These are phyloP conservation scores for Parasteatoda lunata DNA, from an alignment of 2,888 invertebrate species.

Conservation along the genomic window DNA sequence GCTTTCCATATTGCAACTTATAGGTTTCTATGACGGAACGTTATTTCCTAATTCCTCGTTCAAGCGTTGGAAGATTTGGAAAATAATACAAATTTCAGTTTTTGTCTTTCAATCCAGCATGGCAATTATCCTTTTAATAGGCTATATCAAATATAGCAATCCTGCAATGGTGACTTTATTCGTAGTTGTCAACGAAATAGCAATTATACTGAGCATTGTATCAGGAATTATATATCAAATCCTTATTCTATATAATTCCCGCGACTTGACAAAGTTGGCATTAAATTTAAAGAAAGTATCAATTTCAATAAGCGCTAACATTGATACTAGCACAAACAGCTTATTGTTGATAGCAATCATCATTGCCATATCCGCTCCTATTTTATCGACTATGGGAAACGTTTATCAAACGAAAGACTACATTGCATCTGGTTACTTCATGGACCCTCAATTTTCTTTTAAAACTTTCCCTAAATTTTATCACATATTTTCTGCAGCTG, in stretches of 20 bases:
- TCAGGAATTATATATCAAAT: conserved; percentile 7
- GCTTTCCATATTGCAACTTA: background rate
- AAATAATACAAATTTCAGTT: background rate
- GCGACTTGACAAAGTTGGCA: background rate
- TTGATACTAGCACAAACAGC: background rate
- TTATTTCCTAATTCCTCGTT: too few relatives aligned
- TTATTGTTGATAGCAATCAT: background rate
- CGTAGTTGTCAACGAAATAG: background rate
- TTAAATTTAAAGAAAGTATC: background rate
- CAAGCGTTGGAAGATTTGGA: background rate
- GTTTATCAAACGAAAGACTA: background rate
- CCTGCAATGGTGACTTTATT: background rate
- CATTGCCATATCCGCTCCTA: background rate
- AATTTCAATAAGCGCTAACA: background rate
- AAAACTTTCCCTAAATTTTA: background rate
- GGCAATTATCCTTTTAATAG: background rate
- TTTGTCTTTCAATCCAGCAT: conserved; percentile 11
- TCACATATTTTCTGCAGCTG: background rate
- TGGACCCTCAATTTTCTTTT: background rate
- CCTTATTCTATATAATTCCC: background rate
- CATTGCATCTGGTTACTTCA: background rate
- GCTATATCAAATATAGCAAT: conserved; percentile 1
- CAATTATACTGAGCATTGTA: background rate
- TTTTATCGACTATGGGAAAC: background rate
- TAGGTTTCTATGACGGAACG: background rate